These are phyloP conservation scores for Ephestia elutella DNA, from an alignment of 1,140 invertebrate species.

Conservation along the genomic window DNA sequence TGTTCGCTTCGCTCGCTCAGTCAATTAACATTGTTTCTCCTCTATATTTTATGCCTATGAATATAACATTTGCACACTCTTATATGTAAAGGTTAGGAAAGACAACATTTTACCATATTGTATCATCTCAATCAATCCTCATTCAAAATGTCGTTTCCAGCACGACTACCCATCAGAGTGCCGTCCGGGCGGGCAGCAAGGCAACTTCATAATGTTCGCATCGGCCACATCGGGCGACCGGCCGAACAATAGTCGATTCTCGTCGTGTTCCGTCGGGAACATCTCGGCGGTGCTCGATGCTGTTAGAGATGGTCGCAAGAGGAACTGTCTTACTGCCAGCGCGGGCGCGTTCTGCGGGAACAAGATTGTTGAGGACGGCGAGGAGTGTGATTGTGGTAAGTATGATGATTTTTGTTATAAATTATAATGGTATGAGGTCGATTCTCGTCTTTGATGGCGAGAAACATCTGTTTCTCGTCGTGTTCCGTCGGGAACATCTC, in stretches of 20 bases:
- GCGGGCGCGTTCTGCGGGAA: conserved; percentile 98
- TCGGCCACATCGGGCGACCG: conserved; percentile 95
- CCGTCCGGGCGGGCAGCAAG: conserved; percentile 88
- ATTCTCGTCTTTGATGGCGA: too few relatives aligned
- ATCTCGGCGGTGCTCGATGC: conserved; percentile 96
- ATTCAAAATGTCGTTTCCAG: conserved; percentile 65
- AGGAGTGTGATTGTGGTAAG: conserved; percentile 96
- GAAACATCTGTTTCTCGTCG: too few relatives aligned
- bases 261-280: conserved; percentile 93
- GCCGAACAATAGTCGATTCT: conserved; percentile 96
- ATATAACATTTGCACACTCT: too few relatives aligned
- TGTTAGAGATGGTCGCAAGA: conserved; percentile 91
- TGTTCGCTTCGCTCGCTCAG: too few relatives aligned
- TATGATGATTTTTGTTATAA: conserved; percentile 6
- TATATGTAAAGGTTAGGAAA: too few relatives aligned
- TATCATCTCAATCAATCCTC: too few relatives aligned
- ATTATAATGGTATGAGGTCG: background rate
- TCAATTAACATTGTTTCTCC: too few relatives aligned
- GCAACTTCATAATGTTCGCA: conserved; percentile 99
- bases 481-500: conserved; percentile 96
- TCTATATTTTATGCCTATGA: too few relatives aligned
- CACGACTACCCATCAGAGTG: conserved; percentile 97
- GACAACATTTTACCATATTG: too few relatives aligned
- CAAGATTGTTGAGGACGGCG: conserved; percentile 97
- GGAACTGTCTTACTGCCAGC: conserved; percentile 95